These are phyloP conservation scores for Rhynchonycteris naso DNA, from an alignment of 2,797 vertebrate species.

Conservation along the genomic window DNA sequence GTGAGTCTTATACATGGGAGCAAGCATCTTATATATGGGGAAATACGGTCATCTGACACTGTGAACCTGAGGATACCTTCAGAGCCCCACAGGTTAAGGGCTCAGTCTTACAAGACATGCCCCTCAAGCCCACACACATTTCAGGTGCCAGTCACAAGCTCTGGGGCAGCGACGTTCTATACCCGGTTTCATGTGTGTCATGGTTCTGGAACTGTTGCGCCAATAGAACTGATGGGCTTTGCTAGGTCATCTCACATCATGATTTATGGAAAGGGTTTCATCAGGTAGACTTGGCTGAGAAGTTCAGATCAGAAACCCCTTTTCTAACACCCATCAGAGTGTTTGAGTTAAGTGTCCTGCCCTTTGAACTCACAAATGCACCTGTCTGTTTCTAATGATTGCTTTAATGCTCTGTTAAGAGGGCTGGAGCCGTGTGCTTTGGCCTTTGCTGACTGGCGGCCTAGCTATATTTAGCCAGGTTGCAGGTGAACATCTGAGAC, in stretches of 20 bases:
- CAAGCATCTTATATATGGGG: too few relatives aligned
- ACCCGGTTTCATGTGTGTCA: neutral
- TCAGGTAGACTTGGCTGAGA: slow-evolving; percentile 50
- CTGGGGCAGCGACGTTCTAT: neutral
- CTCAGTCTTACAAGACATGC: neutral
- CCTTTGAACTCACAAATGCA: slow-evolving; percentile 47
- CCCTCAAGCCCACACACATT: neutral
- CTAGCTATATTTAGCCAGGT: slow-evolving; percentile 46
- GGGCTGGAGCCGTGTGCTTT: neutral
- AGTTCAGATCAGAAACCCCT: slow-evolving; percentile 63
- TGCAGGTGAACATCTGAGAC: slow-evolving; percentile 34
- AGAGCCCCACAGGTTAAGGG: neutral
- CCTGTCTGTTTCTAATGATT: slow-evolving; percentile 21
- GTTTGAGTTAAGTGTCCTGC: slow-evolving; percentile 22
- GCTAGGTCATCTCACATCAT: slow-evolving; percentile 42
- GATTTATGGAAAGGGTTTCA: slow-evolving; percentile 53
- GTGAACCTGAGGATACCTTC: neutral
- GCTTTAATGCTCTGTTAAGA: slow-evolving; percentile 24
- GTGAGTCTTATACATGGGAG: too few relatives aligned
- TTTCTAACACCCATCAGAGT: neutral
- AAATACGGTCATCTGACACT: neutral
- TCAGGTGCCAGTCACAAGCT: neutral
- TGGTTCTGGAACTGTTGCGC: neutral
- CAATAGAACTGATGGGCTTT: slow-evolving; percentile 5
- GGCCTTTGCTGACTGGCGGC: neutral